A percentile compares a stretch with the other conserved stretches of the same genome.
phyloP scores from a whole-genome alignment of 2,113 vertebrate species.

The Dromas ardeola region DNA sequence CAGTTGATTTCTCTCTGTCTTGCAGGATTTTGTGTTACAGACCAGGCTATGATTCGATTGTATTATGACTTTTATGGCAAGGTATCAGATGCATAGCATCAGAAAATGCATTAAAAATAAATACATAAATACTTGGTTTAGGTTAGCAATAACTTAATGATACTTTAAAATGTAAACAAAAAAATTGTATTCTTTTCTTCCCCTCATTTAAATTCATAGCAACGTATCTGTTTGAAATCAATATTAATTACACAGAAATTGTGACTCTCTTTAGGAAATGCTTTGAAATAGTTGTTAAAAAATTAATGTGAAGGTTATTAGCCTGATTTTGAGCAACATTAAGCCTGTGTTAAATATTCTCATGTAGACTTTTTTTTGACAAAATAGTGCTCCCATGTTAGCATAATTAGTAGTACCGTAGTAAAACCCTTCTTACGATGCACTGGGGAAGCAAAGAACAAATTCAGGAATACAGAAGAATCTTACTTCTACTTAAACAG shows the following conservation, averaged over 20 bases:
- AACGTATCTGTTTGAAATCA: slow-evolving; percentile 44
- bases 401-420: slow-evolving; percentile 38
- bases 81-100: background rate
- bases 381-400: slow-evolving; percentile 54
- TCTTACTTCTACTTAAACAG: background rate
- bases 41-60: background rate
- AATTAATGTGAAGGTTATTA: slow-evolving; percentile 59
- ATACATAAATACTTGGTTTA: background rate
- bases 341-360: slow-evolving; percentile 34
- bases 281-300: slow-evolving; percentile 63
- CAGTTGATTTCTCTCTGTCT: background rate
- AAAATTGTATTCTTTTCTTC: background rate
- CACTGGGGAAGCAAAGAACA: slow-evolving; percentile 9
- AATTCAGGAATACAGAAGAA: background rate
- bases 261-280: slow-evolving; percentile 49
- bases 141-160: background rate
- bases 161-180: background rate
- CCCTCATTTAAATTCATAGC: slow-evolving; percentile 5
- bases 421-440: slow-evolving; percentile 18
- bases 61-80: background rate
- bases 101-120: background rate
- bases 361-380: slow-evolving; percentile 16
- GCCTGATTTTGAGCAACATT: slow-evolving; percentile 51
- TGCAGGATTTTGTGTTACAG: background rate
- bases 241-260: slow-evolving; percentile 51